A percentile compares a stretch with the other conserved stretches of the same genome.
Evolutionary conservation across 2,797 vertebrate species (phyloP).

Genomic region (Melanogrammus aeglefinus): DNA sequence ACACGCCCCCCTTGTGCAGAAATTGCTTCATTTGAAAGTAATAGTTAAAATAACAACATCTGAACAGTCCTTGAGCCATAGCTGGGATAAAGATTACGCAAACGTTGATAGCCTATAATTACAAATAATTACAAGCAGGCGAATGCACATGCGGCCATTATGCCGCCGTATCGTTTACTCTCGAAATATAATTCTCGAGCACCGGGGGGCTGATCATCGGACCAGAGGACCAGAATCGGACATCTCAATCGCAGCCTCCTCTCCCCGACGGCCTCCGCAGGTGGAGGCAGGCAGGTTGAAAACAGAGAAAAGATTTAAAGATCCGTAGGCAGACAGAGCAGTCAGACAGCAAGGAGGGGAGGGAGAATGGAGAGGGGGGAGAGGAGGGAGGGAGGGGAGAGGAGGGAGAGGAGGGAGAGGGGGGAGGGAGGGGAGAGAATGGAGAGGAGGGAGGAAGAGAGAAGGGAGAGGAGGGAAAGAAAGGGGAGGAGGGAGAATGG

Average conservation of each 20-base stretch:
- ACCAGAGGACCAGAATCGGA: slow-evolving; percentile 30
- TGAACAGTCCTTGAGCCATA: slow-evolving; percentile 64
- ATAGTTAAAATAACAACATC: slow-evolving; percentile 57
- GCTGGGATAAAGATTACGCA: slow-evolving; percentile 70
- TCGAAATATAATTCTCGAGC: slow-evolving; percentile 42
- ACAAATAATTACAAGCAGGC: slow-evolving; percentile 66
- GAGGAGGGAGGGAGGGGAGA: too few relatives aligned
- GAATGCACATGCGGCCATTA: slow-evolving; percentile 67
- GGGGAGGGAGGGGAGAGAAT: too few relatives aligned
- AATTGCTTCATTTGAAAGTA: slow-evolving; percentile 53
- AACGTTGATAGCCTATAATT: slow-evolving; percentile 70
- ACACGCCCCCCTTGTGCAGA: neutral
- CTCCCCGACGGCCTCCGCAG: neutral
- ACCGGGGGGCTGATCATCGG: slow-evolving; percentile 50
- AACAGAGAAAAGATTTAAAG: neutral
- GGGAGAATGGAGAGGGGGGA: neutral
- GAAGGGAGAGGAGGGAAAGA: too few relatives aligned
- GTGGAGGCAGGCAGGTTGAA: slow-evolving; percentile 29
- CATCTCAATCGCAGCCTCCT: slow-evolving; percentile 27
- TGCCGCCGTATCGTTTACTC: slow-evolving; percentile 45
- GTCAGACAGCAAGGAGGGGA: slow-evolving; percentile 6
- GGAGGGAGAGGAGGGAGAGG: too few relatives aligned
- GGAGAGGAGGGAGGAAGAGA: too few relatives aligned
- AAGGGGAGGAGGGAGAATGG: too few relatives aligned
- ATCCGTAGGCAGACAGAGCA: neutral